These are phyloP conservation scores for Turdus rufiventris DNA, from an alignment of 2,113 vertebrate species.

Conservation along the genomic window DNA sequence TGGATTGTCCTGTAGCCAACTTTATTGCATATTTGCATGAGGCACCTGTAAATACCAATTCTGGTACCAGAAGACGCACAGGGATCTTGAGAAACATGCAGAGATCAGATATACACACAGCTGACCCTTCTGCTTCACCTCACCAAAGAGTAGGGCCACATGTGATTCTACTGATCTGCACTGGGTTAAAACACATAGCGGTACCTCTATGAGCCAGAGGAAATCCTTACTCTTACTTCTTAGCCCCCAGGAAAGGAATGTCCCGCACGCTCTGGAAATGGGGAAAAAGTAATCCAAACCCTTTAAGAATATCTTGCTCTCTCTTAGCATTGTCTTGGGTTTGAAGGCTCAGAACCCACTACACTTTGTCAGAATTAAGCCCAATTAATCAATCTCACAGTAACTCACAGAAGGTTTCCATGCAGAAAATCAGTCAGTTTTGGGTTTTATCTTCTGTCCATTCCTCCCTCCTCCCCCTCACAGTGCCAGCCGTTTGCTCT, in stretches of 20 bases:
- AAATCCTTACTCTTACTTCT: background rate
- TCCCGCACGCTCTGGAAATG: background rate
- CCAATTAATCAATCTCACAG: background rate
- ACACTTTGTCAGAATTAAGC: background rate
- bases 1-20: background rate
- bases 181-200: background rate
- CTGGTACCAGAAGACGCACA: background rate
- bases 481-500: background rate
- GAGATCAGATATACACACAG: background rate
- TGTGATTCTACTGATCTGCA: background rate
- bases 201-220: background rate
- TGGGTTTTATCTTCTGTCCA: background rate
- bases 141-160: background rate
- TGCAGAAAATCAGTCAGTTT: background rate
- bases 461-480: constrained; percentile 6
- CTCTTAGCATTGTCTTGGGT: background rate
- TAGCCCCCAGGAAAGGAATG: background rate
- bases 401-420: background rate
- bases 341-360: background rate
- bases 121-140: background rate
- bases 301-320: background rate
- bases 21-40: background rate
- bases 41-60: background rate
- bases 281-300: background rate
- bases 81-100: background rate